Evolutionary conservation across 2,888 invertebrate species (phyloP), one percentile per base, ranked within the genome.

Genomic region (Cephus spinipes): DNA sequence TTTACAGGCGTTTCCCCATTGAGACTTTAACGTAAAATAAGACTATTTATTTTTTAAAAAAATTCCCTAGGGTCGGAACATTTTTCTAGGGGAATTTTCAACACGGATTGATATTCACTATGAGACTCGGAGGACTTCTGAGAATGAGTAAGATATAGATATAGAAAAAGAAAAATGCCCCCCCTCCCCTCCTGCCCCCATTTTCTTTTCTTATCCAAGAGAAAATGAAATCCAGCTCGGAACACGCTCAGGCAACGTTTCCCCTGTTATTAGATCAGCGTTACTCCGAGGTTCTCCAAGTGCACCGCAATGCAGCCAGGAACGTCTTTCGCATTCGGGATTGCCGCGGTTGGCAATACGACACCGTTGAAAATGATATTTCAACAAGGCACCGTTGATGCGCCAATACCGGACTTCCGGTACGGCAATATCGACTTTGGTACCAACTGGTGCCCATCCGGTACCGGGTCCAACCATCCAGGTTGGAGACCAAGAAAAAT

Each of bases 211-310:
- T 85, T 77, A 77, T 83, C 82, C 81, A 84, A 85, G 84, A 89
- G 89, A 89, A 89, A 89, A 89, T 88, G 89, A 89, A 89, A 89
- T 89, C 89, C 82, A 84, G 86, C 83, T 85, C 85, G 85, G 85
- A 84, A 88, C 86, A 79, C 76, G 79, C 74, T 79, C 76, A 69
- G 55, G 83, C 85, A 85, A 86, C 85, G 88, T 87, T 87, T 86
- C 87, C 87, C 85, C 87, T 85, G 87, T 88, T 88, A 88, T 88
- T 88, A 88, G 88, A 88, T 88, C 87, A 87, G 84, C 87, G 87
- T 86, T 87, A 76, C 76, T 79, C 79, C 68, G 3, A 23, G 71
- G 12, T 30, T 73, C 75, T 68, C 68, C 33, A 75, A 78, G 76
- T 73, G 73, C 15, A 11, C 71, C 30, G 71, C 71, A 33, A 55